A percentile compares a stretch with the other conserved stretches of the same genome.
These are phyloP conservation scores for Protophormia terraenovae DNA, from an alignment of 2,888 invertebrate species.

Conservation along the genomic window DNA sequence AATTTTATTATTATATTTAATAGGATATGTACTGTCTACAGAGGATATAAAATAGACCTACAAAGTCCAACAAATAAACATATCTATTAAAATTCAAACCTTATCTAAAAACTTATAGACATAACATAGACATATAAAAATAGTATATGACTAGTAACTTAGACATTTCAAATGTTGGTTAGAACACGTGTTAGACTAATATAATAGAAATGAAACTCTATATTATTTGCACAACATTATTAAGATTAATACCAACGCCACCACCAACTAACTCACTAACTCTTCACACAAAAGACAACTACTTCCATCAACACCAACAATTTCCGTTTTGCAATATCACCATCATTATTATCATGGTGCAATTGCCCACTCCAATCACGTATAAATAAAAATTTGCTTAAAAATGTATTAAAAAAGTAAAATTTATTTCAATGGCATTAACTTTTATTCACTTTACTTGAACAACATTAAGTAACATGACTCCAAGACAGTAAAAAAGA, in stretches of 20 bases:
- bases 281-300: conserved; percentile 23
- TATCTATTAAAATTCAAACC: background rate
- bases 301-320: conserved; percentile 49
- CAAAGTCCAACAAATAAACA: too few species aligned
- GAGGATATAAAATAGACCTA: too few species aligned
- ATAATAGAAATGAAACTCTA: background rate
- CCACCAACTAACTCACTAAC: background rate
- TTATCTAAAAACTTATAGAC: background rate
- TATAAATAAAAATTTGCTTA: conserved; percentile 61
- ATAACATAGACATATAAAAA: background rate
- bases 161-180: background rate
- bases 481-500: conserved; percentile 37
- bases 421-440: conserved; percentile 60
- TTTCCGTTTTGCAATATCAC: conserved; percentile 39
- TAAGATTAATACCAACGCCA: conserved; percentile 8
- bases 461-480: conserved; percentile 53
- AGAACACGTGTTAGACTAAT: background rate
- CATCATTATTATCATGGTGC: conserved; percentile 15
- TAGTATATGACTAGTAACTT: background rate
- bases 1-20: too few species aligned
- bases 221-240: conserved; percentile 7
- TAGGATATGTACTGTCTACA: too few species aligned
- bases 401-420: conserved; percentile 62
- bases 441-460: conserved; percentile 57
- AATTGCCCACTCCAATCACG: conserved; percentile 49